These are phyloP conservation scores for Drosophila greeni DNA, from an alignment of 2,888 invertebrate genomes.

Conservation along the genomic window DNA sequence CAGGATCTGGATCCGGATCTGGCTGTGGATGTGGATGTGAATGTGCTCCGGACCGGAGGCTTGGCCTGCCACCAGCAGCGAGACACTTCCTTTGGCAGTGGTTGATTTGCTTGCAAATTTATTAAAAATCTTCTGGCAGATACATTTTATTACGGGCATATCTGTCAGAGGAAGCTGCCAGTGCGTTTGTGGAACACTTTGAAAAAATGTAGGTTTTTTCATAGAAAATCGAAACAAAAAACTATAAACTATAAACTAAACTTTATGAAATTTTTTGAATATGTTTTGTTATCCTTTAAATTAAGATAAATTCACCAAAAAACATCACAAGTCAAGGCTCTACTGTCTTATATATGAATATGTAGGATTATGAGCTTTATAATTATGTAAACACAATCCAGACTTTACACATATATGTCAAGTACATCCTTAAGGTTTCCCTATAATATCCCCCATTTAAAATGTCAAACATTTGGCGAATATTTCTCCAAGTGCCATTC, in stretches of 20 bases:
- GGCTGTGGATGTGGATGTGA: conserved; percentile 1
- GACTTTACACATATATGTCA: not conserved
- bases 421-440: not conserved
- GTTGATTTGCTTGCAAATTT: conserved; percentile 76
- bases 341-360: not conserved
- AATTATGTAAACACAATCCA: too few species aligned
- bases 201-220: not conserved
- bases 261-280: too few species aligned
- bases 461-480: conserved; percentile 3
- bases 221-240: too few species aligned
- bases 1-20: conserved; percentile 17
- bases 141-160: conserved; percentile 67
- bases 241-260: not conserved
- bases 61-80: conserved; percentile 28
- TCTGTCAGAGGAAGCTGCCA: conserved; percentile 54
- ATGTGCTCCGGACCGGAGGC: conserved; percentile 9
- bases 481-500: conserved; percentile 10
- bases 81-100: conserved; percentile 66
- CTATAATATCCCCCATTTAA: not conserved
- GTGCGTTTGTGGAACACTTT: not conserved
- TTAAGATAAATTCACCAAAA: too few species aligned
- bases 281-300: too few species aligned
- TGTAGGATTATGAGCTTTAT: not conserved
- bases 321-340: not conserved
- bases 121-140: conserved; percentile 73